These are phyloP conservation scores for Catharus fuscescens DNA, from an alignment of 2,113 vertebrate species.

Conservation along the genomic window DNA sequence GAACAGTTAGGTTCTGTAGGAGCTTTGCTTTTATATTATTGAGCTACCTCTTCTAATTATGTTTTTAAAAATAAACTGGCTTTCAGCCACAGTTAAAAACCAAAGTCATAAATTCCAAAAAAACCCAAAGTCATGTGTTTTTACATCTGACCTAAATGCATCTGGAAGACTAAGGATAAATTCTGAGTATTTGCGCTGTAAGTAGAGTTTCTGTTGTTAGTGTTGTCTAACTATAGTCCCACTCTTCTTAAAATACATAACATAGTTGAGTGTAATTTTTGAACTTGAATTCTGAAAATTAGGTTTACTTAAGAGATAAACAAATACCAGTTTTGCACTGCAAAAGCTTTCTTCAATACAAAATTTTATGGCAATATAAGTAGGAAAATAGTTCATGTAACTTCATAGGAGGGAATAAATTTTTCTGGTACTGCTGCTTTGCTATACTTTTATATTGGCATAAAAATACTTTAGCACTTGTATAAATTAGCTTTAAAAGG, in stretches of 20 bases:
- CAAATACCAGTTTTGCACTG: constrained; percentile 15
- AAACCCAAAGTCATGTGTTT: not conserved
- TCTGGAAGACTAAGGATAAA: constrained; percentile 4
- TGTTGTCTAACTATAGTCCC: not conserved
- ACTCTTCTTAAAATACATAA: not conserved
- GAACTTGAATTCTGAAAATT: constrained; percentile 1
- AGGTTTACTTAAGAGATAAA: constrained; percentile 37
- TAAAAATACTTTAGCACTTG: constrained; percentile 47
- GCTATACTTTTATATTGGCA: constrained; percentile 8
- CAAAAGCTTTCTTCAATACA: constrained; percentile 30
- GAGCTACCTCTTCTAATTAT: not conserved
- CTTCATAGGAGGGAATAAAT: constrained; percentile 1
- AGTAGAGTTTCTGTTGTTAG: not conserved
- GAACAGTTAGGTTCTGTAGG: not conserved
- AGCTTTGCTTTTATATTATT: not conserved
- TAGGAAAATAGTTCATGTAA: constrained; percentile 44
- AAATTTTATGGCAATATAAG: constrained; percentile 55
- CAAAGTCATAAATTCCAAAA: not conserved
- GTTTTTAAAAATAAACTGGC: not conserved
- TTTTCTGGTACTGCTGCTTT: constrained; percentile 32
- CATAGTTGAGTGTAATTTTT: not conserved
- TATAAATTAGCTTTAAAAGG: constrained; percentile 44
- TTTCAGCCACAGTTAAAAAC: not conserved
- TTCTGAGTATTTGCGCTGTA: not conserved
- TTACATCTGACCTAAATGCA: not conserved